phyloP scores from a whole-genome alignment of 2,113 vertebrate species.

The Cromileptes altivelis region DNA sequence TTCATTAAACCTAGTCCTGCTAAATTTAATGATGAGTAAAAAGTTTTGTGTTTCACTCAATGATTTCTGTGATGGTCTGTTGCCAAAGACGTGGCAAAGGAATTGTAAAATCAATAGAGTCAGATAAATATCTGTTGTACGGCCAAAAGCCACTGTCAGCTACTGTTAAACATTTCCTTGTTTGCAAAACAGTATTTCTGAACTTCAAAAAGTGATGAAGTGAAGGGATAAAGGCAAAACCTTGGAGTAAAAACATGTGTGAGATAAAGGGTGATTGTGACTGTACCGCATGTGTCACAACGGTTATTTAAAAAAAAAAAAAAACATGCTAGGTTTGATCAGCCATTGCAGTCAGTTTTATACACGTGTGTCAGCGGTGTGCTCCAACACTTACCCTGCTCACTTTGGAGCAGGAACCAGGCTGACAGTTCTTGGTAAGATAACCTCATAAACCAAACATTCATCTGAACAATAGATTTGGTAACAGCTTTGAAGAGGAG shows the following conservation, averaged over 20 bases:
- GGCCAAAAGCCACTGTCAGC: too few species aligned
- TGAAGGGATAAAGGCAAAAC: neutral
- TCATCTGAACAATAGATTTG: neutral
- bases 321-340: too few species aligned
- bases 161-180: neutral
- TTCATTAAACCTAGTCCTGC: neutral
- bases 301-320: neutral
- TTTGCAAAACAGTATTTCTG: too few species aligned
- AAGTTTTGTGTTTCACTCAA: neutral
- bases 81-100: neutral
- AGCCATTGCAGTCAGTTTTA: conserved; percentile 21
- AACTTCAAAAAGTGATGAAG: neutral
- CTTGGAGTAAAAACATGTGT: too few species aligned
- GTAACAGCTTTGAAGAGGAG: neutral
- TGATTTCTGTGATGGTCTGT: neutral
- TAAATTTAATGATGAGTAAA: conserved; percentile 40
- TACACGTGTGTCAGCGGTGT: conserved; percentile 21
- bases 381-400: conserved; percentile 46
- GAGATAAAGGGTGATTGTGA: neutral
- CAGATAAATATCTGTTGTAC: neutral
- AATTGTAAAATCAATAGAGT: neutral
- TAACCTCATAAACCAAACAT: neutral
- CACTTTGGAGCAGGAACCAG: conserved; percentile 79
- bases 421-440: conserved; percentile 69
- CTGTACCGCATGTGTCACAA: neutral